Percentiles rank a stretch among this genome's conserved stretches.
Conservation (phyloP, 2,797 vertebrate genomes). For the Peromyscus melanophrys region DNA sequence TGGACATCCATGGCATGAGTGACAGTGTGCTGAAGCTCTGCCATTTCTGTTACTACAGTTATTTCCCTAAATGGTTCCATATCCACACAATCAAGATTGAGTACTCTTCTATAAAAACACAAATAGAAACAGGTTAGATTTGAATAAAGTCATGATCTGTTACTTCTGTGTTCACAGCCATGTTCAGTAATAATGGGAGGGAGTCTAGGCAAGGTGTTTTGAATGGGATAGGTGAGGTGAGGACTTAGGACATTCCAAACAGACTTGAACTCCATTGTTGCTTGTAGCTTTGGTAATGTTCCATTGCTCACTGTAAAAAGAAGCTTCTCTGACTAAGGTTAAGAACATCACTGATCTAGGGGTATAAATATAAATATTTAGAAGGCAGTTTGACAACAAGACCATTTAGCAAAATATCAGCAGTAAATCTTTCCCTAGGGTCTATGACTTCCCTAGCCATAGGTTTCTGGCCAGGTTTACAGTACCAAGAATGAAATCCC, state of each 20-base stretch:
- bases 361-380: too few species aligned
- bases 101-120: background rate
- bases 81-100: background rate
- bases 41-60: background rate
- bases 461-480: background rate
- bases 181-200: background rate
- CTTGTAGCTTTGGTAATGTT: background rate
- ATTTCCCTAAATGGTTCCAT: background rate
- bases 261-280: background rate
- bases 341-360: too few species aligned
- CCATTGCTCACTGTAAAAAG: too few species aligned
- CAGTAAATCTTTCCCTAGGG: background rate
- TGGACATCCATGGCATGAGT: background rate
- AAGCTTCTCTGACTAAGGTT: too few species aligned
- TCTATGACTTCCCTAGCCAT: background rate
- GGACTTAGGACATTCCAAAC: background rate
- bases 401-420: background rate
- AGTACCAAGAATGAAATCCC: background rate
- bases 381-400: background rate
- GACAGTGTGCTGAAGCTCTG: background rate
- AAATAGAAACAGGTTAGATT: background rate
- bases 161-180: background rate
- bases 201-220: background rate
- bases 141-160: background rate
- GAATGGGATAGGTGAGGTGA: background rate